phyloP scores from a whole-genome alignment of 2,113 vertebrate species.

The Eurypyga helias region DNA sequence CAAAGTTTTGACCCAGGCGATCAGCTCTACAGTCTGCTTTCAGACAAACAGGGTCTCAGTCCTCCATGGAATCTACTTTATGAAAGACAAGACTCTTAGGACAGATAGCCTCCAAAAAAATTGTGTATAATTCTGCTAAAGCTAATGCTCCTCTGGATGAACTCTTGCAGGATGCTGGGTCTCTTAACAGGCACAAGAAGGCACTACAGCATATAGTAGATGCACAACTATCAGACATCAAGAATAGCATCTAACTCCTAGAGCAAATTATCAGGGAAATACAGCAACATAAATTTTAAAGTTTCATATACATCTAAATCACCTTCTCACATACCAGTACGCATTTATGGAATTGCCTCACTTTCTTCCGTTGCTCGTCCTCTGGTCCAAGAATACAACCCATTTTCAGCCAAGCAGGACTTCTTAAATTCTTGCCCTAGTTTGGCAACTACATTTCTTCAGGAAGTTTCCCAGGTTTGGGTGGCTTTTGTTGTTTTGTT shows the following conservation, averaged over 20 bases:
- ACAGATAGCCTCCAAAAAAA: neutral
- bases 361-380: neutral
- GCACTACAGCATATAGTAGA: neutral
- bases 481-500: rapidly evolving
- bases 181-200: neutral
- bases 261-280: neutral
- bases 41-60: neutral
- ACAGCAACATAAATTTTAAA: neutral
- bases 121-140: neutral
- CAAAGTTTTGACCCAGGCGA: neutral
- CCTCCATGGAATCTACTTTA: neutral
- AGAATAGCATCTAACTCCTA: neutral
- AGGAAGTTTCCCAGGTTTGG: neutral
- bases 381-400: neutral
- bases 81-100: neutral
- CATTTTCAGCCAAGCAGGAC: neutral
- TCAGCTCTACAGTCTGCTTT: neutral
- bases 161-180: neutral
- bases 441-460: neutral
- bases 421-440: neutral
- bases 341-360: neutral
- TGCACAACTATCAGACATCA: neutral
- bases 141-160: neutral
- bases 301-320: neutral
- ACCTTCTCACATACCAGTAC: neutral